Evolutionary conservation across 2,113 vertebrate species (phyloP).

Genomic region (Nansenia antarctica): DNA sequence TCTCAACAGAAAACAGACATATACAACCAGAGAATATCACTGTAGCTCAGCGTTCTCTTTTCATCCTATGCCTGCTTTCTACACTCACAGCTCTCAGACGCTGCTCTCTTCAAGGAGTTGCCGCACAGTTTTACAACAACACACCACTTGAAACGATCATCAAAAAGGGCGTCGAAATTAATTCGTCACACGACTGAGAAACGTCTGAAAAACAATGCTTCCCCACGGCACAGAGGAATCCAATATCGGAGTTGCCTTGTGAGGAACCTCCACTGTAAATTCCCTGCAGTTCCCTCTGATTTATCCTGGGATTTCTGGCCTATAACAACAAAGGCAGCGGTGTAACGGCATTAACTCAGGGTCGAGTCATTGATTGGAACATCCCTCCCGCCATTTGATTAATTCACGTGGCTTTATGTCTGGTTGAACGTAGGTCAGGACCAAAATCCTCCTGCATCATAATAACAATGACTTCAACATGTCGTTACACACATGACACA

Average conservation of each 20-base stretch:
- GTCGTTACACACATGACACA: too few relatives aligned
- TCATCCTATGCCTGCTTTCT: slow-evolving; percentile 7
- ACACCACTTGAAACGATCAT: slow-evolving; percentile 52
- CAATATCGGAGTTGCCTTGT: slow-evolving; percentile 36
- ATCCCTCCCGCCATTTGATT: slow-evolving; percentile 5
- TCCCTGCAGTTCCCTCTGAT: slow-evolving; percentile 33
- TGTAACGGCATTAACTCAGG: slow-evolving; percentile 34
- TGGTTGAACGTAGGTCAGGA: not conserved
- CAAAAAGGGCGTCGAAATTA: slow-evolving; percentile 50
- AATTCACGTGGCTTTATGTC: not conserved
- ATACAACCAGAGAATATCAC: slow-evolving; percentile 22
- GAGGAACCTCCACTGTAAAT: slow-evolving; percentile 33
- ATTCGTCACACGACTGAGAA: slow-evolving; percentile 45
- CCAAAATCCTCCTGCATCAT: too few relatives aligned
- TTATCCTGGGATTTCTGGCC: slow-evolving; percentile 15
- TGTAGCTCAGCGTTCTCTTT: slow-evolving; percentile 25
- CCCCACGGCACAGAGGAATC: slow-evolving; percentile 25
- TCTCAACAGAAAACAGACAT: slow-evolving; percentile 13
- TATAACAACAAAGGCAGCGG: slow-evolving; percentile 32
- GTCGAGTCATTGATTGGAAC: slow-evolving; percentile 33
- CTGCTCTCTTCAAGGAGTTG: slow-evolving; percentile 38
- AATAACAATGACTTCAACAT: too few relatives aligned
- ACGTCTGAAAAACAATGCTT: slow-evolving; percentile 21
- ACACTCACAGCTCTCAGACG: slow-evolving; percentile 32
- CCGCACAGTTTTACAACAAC: slow-evolving; percentile 12